Percentiles rank a stretch among this genome's conserved stretches.
Conservation (phyloP, 2,113 vertebrate genomes). For the Tringa solitaria region DNA sequence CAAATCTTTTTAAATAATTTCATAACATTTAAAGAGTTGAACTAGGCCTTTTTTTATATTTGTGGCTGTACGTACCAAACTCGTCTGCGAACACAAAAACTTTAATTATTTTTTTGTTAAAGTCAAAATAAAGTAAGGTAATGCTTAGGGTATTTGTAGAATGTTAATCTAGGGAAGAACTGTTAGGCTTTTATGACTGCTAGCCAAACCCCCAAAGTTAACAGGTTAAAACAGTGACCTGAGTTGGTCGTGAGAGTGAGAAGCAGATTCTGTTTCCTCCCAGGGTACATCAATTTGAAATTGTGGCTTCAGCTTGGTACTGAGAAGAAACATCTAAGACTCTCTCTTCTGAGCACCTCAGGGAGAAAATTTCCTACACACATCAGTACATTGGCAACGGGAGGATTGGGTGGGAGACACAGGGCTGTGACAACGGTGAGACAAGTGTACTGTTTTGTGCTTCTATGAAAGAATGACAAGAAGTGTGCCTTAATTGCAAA, state of each 20-base stretch:
- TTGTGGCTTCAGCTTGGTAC: neutral
- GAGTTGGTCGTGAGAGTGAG: neutral
- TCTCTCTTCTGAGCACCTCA: neutral
- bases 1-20: neutral
- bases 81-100: neutral
- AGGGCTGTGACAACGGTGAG: accelerated
- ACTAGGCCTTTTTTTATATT: neutral
- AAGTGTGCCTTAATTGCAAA: neutral
- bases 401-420: neutral
- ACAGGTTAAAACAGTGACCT: neutral
- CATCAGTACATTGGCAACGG: neutral
- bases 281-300: neutral
- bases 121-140: neutral
- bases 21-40: neutral
- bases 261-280: neutral
- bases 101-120: neutral
- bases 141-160: neutral
- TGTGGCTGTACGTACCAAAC: neutral
- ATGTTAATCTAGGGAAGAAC: neutral
- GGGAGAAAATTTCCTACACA: neutral
- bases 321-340: neutral
- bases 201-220: neutral
- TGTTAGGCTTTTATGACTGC: neutral
- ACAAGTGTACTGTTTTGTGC: neutral
- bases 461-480: neutral